A percentile compares a stretch with the other conserved stretches of the same genome.
Conservation (phyloP, 2,888 invertebrate species). For the Eupeodes latifasciatus region DNA sequence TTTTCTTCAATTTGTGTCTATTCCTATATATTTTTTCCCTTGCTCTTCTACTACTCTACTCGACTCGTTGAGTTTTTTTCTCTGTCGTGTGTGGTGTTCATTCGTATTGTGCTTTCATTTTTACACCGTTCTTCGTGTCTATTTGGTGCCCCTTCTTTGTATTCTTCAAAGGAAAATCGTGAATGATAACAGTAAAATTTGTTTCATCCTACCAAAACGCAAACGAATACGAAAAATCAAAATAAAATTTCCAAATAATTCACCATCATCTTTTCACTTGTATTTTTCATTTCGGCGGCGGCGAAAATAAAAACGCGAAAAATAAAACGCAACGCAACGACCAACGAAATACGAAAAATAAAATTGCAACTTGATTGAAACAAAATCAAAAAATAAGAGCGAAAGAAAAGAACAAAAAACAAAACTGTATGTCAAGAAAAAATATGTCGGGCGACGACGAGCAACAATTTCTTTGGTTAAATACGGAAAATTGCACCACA, state of each 20-base stretch:
- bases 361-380: slow-evolving; percentile 5
- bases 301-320: slow-evolving; percentile 14
- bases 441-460: slow-evolving; percentile 73
- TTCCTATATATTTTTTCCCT: slow-evolving; percentile 26
- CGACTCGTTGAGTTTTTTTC: slow-evolving; percentile 20
- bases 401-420: slow-evolving; percentile 47
- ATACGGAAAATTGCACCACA: slow-evolving; percentile 50
- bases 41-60: slow-evolving; percentile 2
- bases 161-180: slow-evolving; percentile 65
- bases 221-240: slow-evolving; percentile 70
- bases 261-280: slow-evolving; percentile 10
- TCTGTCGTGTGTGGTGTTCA: slow-evolving; percentile 42
- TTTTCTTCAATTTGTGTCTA: slow-evolving; percentile 23
- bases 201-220: slow-evolving; percentile 51
- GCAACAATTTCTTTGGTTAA: slow-evolving; percentile 75
- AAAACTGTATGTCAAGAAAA: slow-evolving; percentile 54
- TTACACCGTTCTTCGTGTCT: slow-evolving; percentile 55
- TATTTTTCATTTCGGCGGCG: slow-evolving; percentile 4
- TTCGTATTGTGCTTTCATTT: slow-evolving; percentile 68
- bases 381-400: not conserved
- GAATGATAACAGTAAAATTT: slow-evolving; percentile 75
- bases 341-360: slow-evolving; percentile 6
- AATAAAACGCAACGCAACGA: slow-evolving; percentile 41
- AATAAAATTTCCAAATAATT: slow-evolving; percentile 72
- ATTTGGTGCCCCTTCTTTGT: slow-evolving; percentile 35